These are phyloP conservation scores for Potamarius usumacintae DNA, from an alignment of 2,113 vertebrate species.

Conservation along the genomic window DNA sequence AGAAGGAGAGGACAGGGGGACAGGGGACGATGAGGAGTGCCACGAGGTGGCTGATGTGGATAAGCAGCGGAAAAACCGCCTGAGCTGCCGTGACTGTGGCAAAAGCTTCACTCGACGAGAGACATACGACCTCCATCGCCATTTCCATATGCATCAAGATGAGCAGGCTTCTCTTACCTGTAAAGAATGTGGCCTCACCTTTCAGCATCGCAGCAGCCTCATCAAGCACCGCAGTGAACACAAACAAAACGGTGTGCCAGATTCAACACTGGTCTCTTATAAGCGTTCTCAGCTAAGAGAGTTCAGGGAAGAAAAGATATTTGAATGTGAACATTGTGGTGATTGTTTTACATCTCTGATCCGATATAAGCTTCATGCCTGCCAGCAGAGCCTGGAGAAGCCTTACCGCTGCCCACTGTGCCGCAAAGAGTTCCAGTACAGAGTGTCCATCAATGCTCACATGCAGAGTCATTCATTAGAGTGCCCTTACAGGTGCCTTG, in stretches of 20 bases:
- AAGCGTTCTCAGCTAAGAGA: slow-evolving; percentile 36
- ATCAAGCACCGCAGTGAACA: slow-evolving; percentile 71
- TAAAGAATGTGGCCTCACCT: slow-evolving; percentile 74
- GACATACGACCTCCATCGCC: slow-evolving; percentile 75
- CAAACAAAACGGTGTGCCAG: slow-evolving; percentile 58
- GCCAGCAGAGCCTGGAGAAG: slow-evolving; percentile 61
- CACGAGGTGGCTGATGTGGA: slow-evolving; percentile 21
- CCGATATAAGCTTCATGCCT: slow-evolving; percentile 67
- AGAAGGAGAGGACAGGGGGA: neutral
- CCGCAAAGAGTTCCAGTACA: slow-evolving; percentile 72
- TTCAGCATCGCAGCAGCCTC: slow-evolving; percentile 72
- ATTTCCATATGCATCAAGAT: slow-evolving; percentile 74
- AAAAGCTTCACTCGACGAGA: slow-evolving; percentile 71
- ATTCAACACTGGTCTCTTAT: slow-evolving; percentile 37
- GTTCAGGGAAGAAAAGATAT: slow-evolving; percentile 47
- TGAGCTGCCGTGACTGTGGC: slow-evolving; percentile 74
- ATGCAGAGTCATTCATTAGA: slow-evolving; percentile 72
- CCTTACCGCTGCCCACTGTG: slow-evolving; percentile 72
- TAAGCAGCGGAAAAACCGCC: slow-evolving; percentile 57
- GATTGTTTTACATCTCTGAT: slow-evolving; percentile 59
- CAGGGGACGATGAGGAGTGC: slow-evolving; percentile 18
- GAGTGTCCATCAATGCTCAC: slow-evolving; percentile 71
- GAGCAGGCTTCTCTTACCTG: slow-evolving; percentile 73
- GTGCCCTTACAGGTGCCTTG: slow-evolving; percentile 75
- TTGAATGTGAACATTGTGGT: slow-evolving; percentile 67